Conservation (phyloP, 2,797 vertebrate species). For the Eutrigla gurnardus region DNA sequence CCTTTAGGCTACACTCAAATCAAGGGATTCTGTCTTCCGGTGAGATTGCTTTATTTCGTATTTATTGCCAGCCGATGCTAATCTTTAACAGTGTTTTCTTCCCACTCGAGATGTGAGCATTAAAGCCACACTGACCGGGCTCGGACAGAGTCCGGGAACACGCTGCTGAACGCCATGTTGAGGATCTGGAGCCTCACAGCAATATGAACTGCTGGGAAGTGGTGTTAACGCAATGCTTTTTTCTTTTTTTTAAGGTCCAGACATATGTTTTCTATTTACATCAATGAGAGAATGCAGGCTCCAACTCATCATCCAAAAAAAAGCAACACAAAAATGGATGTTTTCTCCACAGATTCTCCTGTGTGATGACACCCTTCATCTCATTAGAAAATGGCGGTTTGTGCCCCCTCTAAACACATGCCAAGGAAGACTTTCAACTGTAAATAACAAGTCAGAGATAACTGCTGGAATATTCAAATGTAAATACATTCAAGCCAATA, state of each 20-base stretch:
- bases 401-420: conserved; percentile 53
- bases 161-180: conserved; percentile 82
- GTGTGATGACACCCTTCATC: conserved; percentile 68
- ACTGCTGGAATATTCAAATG: not conserved
- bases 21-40: conserved; percentile 72
- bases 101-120: conserved; percentile 35
- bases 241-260: not conserved
- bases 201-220: conserved; percentile 43
- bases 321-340: not conserved
- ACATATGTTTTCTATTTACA: conserved; percentile 25
- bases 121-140: conserved; percentile 52
- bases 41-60: conserved; percentile 70
- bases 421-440: conserved; percentile 21
- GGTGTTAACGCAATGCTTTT: not conserved
- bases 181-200: conserved; percentile 48
- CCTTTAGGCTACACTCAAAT: conserved; percentile 58
- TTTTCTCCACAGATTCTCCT: conserved; percentile 55
- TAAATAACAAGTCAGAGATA: conserved; percentile 13
- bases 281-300: conserved; percentile 10
- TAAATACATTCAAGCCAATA: not conserved
- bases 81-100: conserved; percentile 40
- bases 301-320: not conserved
- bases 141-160: conserved; percentile 68
- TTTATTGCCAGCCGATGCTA: conserved; percentile 16
- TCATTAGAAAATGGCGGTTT: conserved; percentile 86